Base-by-base conservation (phyloP, 2,797 vertebrate genomes). In the Anabas testudineus region DNA sequence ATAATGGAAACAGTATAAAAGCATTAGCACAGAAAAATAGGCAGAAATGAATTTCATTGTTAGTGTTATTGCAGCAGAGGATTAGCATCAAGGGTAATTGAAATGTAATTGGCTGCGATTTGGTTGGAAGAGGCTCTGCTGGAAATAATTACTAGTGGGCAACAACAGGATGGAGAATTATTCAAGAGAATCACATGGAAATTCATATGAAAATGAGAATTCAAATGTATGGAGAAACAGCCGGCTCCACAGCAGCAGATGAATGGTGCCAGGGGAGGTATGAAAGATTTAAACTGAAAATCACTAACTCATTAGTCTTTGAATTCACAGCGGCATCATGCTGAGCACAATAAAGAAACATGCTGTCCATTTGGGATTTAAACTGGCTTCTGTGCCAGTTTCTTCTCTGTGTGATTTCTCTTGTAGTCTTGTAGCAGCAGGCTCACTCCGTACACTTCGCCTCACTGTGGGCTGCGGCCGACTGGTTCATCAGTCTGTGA, bases 251-350 rank as follows among this genome's bases (percentile, higher is more conserved):
- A 12, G 24, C 49, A 42, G 53, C 55, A 19, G 21, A 39, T 42
- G 60, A 71, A 28, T 1, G 15, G n/a, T 13, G 5, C 63, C 3
- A 0, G 22, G 73, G 72, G 75, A 74, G 47, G 51, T 2, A 1
- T 53, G 61, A 71, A 37, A 18, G 13, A 64, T 37, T 64, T 10
- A 67, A 74, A 72, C 21, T 56, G 65, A 67, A 74, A 67, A 73
- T 73, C 59, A 68, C 36, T 46, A 48, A 48, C 53, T 76, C 60
- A 42, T 86, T 74, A 74, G 51, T 45, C 22, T 14, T 19, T 47
- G 42, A 36, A 73, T 76, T 56, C 45, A 64, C 28, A 72, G 65
- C 28, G 64, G 70, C 56, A 0, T 47, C 70, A 32, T 0, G 67
- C 76, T 53, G 82, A 63, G 75, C 32, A 10, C 22, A 39, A 19